phyloP scores from a whole-genome alignment of 2,797 vertebrate species.

The Avahi laniger region DNA sequence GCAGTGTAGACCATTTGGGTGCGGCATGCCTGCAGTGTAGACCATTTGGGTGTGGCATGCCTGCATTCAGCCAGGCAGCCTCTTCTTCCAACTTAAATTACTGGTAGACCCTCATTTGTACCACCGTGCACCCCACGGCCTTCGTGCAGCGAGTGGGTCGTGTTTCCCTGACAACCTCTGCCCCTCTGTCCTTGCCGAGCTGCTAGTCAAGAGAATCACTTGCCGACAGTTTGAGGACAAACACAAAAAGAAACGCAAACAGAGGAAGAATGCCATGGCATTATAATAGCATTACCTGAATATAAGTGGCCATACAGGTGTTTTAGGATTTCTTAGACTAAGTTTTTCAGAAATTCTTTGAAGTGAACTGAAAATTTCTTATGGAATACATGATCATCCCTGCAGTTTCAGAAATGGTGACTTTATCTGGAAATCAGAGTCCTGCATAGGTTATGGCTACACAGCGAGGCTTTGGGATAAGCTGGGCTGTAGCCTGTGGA shows the following conservation, averaged over 20 bases:
- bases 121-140: no score
- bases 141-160: accelerated
- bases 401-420: accelerated
- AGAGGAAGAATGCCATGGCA: accelerated
- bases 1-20: no score
- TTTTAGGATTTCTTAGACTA: not conserved
- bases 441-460: accelerated
- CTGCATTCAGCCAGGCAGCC: accelerated
- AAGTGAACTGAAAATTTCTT: not conserved
- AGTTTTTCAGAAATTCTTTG: not conserved
- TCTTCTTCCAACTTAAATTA: accelerated
- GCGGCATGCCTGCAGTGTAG: not conserved
- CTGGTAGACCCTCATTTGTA: accelerated
- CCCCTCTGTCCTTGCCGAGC: not conserved
- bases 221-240: no score
- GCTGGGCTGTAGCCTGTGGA: accelerated
- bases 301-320: accelerated
- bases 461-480: accelerated
- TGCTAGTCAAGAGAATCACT: accelerated
- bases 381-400: accelerated
- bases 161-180: not conserved
- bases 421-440: accelerated
- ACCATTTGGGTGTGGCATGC: accelerated
- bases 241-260: accelerated
- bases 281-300: accelerated